phyloP scores from a whole-genome alignment of 2,888 invertebrate species.

The Acanthosepion esculentum region DNA sequence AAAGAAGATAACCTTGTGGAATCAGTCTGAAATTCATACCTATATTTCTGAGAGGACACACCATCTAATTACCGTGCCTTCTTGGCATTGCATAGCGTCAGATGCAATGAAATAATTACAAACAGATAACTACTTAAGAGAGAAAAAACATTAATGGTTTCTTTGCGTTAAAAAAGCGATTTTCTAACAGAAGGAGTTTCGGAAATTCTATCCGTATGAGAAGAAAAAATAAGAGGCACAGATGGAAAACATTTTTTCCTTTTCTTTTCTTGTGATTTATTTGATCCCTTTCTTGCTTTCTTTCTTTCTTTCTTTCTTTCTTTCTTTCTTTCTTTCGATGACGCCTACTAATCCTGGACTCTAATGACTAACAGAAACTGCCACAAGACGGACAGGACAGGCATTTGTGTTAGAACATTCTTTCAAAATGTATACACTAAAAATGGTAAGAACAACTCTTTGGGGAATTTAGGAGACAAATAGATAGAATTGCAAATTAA shows the following conservation, averaged over 20 bases:
- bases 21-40: not conserved
- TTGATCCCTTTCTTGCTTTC: not conserved
- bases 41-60: not conserved
- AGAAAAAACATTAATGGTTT: not conserved
- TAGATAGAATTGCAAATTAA: too few relatives aligned
- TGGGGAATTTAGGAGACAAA: too few relatives aligned
- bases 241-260: not conserved
- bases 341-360: not conserved
- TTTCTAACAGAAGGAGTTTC: not conserved
- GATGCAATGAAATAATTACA: not conserved
- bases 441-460: too few relatives aligned
- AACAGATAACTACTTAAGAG: not conserved
- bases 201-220: not conserved
- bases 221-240: not conserved
- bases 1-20: not conserved
- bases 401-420: too few relatives aligned
- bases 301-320: not conserved
- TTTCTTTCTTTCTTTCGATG: not conserved
- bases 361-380: too few relatives aligned
- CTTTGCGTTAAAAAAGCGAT: not conserved
- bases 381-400: too few relatives aligned
- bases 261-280: not conserved
- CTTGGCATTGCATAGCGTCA: not conserved
- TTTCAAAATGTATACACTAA: too few relatives aligned
- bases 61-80: not conserved